phyloP scores from a whole-genome alignment of 1,140 invertebrate genomes.

The Phocides pigmalion region DNA sequence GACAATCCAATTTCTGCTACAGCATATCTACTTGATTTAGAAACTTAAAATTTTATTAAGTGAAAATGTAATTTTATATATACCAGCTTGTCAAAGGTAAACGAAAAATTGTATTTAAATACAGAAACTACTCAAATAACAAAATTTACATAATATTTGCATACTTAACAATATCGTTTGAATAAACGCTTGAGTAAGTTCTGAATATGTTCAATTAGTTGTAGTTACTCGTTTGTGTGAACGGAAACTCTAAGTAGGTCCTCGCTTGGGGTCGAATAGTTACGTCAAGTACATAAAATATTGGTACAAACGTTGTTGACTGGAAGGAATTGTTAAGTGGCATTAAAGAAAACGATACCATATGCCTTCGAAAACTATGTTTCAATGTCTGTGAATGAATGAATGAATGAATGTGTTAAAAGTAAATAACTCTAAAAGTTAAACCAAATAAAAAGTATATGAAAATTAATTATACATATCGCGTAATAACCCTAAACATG shows the following conservation, averaged over 20 bases:
- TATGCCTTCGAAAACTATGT: too few species aligned
- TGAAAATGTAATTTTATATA: too few species aligned
- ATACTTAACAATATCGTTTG: conserved; percentile 21
- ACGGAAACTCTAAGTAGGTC: conserved; percentile 50
- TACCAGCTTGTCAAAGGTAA: too few species aligned
- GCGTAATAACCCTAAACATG: too few species aligned
- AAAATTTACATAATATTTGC: conserved; percentile 3
- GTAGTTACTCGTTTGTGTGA: conserved; percentile 47
- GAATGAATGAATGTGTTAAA: too few species aligned
- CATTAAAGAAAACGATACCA: not conserved
- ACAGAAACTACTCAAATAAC: not conserved
- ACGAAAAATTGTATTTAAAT: not conserved
- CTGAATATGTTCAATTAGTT: conserved; percentile 54
- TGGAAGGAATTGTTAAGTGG: not conserved
- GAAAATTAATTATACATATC: too few species aligned
- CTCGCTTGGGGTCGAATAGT: conserved; percentile 46
- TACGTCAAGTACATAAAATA: conserved; percentile 45
- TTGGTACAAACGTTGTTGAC: not conserved
- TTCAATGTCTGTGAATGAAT: too few species aligned
- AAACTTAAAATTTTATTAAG: too few species aligned
- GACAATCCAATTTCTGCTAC: too few species aligned
- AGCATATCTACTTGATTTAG: too few species aligned
- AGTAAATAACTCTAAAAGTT: too few species aligned
- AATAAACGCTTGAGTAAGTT: conserved; percentile 42
- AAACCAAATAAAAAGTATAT: too few species aligned